Evolutionary conservation across 2,797 vertebrate species (phyloP).

Genomic region (Danio kyathit): DNA sequence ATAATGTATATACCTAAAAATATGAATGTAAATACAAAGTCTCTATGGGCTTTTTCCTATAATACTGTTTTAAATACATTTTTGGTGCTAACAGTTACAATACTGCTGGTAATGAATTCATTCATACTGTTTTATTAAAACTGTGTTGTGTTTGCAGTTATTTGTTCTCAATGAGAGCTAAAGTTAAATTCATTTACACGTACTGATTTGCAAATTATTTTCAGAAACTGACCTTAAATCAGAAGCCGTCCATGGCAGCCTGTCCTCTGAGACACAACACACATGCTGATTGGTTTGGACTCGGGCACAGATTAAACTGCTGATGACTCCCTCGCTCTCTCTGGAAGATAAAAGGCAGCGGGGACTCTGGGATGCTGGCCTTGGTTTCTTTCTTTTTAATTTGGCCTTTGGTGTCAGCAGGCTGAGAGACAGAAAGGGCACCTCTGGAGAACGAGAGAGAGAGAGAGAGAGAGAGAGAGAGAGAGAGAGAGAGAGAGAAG

Average conservation of each 20-base stretch:
- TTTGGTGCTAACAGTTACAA: too few relatives aligned
- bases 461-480: neutral
- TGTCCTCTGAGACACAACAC: constrained; percentile 1
- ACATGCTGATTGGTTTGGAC: constrained; percentile 16
- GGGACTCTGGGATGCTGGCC: neutral
- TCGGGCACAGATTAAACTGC: constrained; percentile 12
- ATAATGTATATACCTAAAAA: too few relatives aligned
- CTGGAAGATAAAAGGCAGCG: neutral
- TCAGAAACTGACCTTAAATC: neutral
- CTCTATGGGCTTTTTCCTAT: too few relatives aligned
- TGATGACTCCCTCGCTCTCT: constrained; percentile 18
- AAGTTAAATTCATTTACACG: neutral
- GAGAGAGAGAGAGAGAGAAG: neutral
- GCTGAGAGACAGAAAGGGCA: neutral
- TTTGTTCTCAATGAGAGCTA: too few relatives aligned
- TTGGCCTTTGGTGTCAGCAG: neutral
- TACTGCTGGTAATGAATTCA: too few relatives aligned
- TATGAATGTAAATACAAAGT: too few relatives aligned
- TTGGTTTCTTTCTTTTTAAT: constrained; percentile 21
- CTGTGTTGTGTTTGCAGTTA: too few relatives aligned
- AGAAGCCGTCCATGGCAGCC: neutral
- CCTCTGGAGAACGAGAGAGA: neutral
- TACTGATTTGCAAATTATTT: neutral
- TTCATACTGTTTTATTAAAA: too few relatives aligned
- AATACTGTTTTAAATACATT: too few relatives aligned